Evolutionary conservation across 2,113 vertebrate genomes (phyloP), one percentile per base, ranked within the genome.

Genomic region (Oreochromis aureus): DNA sequence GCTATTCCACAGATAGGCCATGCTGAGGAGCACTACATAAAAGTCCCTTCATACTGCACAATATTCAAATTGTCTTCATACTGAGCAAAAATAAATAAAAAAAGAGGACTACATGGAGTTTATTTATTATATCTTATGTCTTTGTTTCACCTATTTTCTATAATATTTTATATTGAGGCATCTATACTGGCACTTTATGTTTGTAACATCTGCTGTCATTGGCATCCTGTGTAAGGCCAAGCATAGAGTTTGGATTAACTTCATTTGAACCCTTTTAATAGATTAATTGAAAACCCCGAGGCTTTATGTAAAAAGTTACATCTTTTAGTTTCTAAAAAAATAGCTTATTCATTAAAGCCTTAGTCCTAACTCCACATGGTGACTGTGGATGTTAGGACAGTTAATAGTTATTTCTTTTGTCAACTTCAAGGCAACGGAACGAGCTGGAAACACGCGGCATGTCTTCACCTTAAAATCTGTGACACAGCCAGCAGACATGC

Each of bases 1-100:
- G 95, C 88, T 94, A 82, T 96, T 92, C 89, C 79, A 86, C 82
- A 94, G 76, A 92, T 41, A 22, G 41, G 81, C 46, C 30, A 10
- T 1, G 48, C 58, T 6, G 63, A 84, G 44, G 5, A 53, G 8
- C 48, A 16, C 8, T 9, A 61, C 55, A 53, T 6, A 61, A 10
- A 39, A 48, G 15, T 78, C 24, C 66, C 81, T 78, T 59, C 6
- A 66, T 41, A 12, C 34, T 48, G 41, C 27, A 79, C 12, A 48
- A 5, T 11, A 5, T 46, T 39, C n/a, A 41, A 22, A 11, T 19
- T 6, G 7, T 80, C 39, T 73, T 79, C 41, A 44, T 1, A 41
- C 69, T 54, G 22, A 46, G 32, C 32, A 66, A 12, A 1, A 39
- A 39, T 66, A 12, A 39, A 66, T 0, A 1, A 66, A 46, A 44